A percentile compares a stretch with the other conserved stretches of the same genome.
Conservation (phyloP, 2,888 invertebrate genomes). For the Ernsta delagoae region DNA sequence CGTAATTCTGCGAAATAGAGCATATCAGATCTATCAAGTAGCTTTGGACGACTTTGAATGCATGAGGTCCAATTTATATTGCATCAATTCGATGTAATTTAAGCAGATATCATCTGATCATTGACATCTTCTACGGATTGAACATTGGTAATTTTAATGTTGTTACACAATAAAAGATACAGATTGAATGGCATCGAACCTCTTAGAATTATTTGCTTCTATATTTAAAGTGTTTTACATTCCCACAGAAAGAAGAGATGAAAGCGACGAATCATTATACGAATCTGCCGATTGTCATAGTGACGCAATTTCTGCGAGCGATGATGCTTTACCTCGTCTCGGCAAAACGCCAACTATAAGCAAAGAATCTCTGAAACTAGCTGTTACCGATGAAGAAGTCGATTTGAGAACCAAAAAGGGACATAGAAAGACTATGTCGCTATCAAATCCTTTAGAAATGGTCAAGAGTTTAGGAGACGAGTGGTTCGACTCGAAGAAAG, state of each 20-base stretch:
- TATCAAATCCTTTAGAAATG: constrained; percentile 79
- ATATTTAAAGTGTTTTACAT: constrained; percentile 36
- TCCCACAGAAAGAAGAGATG: constrained; percentile 74
- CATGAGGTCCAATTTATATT: constrained; percentile 21
- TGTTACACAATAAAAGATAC: not conserved
- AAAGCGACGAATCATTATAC: constrained; percentile 79
- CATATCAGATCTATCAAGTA: constrained; percentile 25
- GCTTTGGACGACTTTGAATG: constrained; percentile 22
- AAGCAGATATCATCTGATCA: not conserved
- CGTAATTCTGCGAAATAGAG: constrained; percentile 23
- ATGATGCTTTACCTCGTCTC: constrained; percentile 70
- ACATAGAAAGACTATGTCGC: constrained; percentile 79
- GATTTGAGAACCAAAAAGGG: constrained; percentile 66
- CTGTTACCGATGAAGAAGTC: constrained; percentile 77
- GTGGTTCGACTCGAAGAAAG: constrained; percentile 73
- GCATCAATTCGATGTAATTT: constrained; percentile 19
- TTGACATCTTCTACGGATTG: constrained; percentile 1
- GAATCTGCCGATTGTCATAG: constrained; percentile 80
- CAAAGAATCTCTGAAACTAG: constrained; percentile 77
- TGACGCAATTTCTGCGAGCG: constrained; percentile 76
- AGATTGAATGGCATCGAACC: constrained; percentile 43
- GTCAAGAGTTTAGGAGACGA: constrained; percentile 78
- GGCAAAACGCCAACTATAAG: constrained; percentile 74
- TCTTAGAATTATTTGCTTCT: constrained; percentile 17
- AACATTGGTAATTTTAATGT: not conserved